These are phyloP conservation scores for Ceratosolen fusciceps DNA, from an alignment of 1,140 invertebrate genomes.

Conservation along the genomic window DNA sequence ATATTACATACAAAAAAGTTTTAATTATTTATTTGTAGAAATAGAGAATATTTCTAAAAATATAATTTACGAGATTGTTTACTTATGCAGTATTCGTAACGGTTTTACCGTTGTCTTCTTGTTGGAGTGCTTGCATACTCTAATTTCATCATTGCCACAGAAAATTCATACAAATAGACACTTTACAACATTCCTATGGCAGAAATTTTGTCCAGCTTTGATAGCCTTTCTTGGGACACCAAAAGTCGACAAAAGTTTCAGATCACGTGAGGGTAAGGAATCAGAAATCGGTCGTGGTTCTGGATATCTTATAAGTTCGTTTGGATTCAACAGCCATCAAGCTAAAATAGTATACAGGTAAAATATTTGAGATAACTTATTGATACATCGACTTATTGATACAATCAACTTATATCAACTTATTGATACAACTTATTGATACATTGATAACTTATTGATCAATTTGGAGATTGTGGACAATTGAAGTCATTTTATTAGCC, in stretches of 20 bases:
- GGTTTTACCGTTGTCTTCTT: slow-evolving; percentile 81
- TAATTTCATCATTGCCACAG: slow-evolving; percentile 86
- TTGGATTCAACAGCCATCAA: slow-evolving; percentile 83
- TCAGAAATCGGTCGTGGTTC: slow-evolving; percentile 79
- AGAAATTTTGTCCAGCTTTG: slow-evolving; percentile 90
- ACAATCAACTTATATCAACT: too few species aligned
- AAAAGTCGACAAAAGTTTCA: slow-evolving; percentile 80
- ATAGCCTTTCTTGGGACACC: slow-evolving; percentile 89
- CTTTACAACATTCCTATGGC: slow-evolving; percentile 90
- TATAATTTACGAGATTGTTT: neutral
- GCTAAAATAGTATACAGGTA: slow-evolving; percentile 90
- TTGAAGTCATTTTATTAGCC: too few species aligned
- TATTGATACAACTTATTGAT: too few species aligned
- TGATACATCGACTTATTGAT: too few species aligned
- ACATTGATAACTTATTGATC: too few species aligned
- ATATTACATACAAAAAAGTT: too few species aligned
- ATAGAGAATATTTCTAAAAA: too few species aligned
- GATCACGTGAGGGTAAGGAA: slow-evolving; percentile 74
- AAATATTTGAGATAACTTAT: neutral
- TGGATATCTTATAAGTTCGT: slow-evolving; percentile 79
- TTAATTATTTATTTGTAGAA: too few species aligned
- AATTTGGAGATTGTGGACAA: too few species aligned
- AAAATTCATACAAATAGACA: slow-evolving; percentile 85
- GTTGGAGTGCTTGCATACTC: slow-evolving; percentile 87
- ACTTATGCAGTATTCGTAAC: slow-evolving; percentile 69